Evolutionary conservation across 2,113 vertebrate species (phyloP), one percentile per base, ranked within the genome.

Genomic region (Gavia stellata): DNA sequence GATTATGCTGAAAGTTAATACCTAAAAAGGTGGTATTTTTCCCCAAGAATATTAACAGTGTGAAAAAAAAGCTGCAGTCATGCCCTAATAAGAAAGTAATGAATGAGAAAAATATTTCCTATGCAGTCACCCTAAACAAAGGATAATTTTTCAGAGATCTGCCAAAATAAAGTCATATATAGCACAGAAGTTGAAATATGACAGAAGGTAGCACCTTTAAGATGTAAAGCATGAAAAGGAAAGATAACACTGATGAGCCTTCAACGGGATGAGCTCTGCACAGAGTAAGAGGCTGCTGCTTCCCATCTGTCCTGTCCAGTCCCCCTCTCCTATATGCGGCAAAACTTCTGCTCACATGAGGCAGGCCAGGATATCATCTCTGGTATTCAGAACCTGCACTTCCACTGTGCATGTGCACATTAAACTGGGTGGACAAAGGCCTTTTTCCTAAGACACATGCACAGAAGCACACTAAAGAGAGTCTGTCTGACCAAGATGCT

Each of bases 291-390:
- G 21, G 17, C 3, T 14, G 13, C 12, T 86, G 52, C 34, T 86
- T 72, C 17, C 36, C 21, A 12, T 8, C 29, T 38, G 25, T 5
- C 31, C 33, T 0, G 0, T 10, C 47, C 19, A 42, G 56, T 14
- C 3, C 14, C 33, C 3, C 12, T 17, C 42, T 61, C 62, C 45
- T 9, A 38, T 2, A 33, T 0, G 17, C 52, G 65, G 66, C 10
- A 42, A 67, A 81, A 53, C 19, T 33, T 58, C 61, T 74, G 45
- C 25, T 59, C 29, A 23, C 4, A 28, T 14, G 8, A 61, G 26
- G 24, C 31, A 71, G 52, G 44, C 21, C 52, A 79, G 40, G 25
- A 56, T 79, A 77, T 83, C 34, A 67, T 4, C 36, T 40, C 36
- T 44, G 34, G 21, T 40, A 5, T 17, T 78, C 29, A 75, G 50